phyloP scores from a whole-genome alignment of 1,140 invertebrate genomes.

The Diabrotica undecimpunctata region DNA sequence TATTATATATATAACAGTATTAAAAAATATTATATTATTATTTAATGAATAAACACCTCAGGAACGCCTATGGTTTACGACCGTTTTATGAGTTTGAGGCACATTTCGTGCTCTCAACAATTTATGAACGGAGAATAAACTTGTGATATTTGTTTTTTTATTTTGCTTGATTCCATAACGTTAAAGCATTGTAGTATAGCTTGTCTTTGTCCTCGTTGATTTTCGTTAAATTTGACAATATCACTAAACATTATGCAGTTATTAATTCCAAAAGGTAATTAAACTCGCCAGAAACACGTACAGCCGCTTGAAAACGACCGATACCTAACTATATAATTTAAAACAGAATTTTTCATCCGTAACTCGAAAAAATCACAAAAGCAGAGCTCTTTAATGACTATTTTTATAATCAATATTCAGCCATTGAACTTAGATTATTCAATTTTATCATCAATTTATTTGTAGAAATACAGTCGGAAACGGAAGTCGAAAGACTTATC shows the following conservation, averaged over 20 bases:
- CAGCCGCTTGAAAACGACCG: neutral
- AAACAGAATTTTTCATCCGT: neutral
- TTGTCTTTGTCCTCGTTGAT: no score
- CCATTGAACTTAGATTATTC: slow-evolving; percentile 38
- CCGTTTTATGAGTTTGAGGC: no score
- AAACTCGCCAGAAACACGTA: neutral
- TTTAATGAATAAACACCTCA: no score
- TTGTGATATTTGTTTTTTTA: no score
- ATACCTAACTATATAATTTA: neutral
- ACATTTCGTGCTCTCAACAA: no score
- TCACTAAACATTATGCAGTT: neutral
- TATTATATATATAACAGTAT: no score
- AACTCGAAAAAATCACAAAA: slow-evolving; percentile 19
- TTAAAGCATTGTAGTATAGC: no score
- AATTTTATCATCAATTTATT: slow-evolving; percentile 33
- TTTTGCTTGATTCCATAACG: no score
- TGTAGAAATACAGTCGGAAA: slow-evolving; percentile 37
- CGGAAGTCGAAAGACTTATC: slow-evolving; percentile 33
- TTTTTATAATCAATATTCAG: slow-evolving; percentile 27
- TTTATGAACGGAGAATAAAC: no score
- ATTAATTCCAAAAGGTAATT: neutral
- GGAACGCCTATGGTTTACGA: no score
- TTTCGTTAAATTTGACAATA: no score
- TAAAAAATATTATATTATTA: no score
- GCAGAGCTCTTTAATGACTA: slow-evolving; percentile 20